Evolutionary conservation across 2,797 vertebrate species (phyloP).

Genomic region (Neostethus bicornis): DNA sequence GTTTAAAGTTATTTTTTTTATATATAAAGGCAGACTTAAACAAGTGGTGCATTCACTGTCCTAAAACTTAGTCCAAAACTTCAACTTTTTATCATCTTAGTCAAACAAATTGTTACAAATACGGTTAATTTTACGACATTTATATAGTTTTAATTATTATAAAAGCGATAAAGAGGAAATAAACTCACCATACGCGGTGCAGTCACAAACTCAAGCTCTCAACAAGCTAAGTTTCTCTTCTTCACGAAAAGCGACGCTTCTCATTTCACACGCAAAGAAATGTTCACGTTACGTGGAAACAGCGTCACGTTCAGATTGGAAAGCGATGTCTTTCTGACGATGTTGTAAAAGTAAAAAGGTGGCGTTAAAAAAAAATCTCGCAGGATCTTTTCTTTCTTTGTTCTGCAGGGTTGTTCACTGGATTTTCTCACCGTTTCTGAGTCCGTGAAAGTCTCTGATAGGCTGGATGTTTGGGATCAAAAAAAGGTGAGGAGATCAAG

Average conservation of each 20-base stretch:
- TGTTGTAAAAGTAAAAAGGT: not conserved
- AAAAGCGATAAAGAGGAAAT: rapidly evolving
- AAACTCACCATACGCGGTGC: slow-evolving; percentile 31
- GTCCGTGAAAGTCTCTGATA: slow-evolving; percentile 72
- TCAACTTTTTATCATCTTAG: not conserved
- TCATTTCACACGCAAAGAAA: not conserved
- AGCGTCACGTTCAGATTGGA: not conserved
- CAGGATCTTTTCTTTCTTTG: slow-evolving; percentile 65
- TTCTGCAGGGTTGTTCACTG: slow-evolving; percentile 59
- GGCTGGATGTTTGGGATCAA: slow-evolving; percentile 69
- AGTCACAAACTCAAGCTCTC: slow-evolving; percentile 28
- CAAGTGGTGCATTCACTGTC: not conserved
- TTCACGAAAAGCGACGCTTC: not conserved
- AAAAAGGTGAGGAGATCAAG: slow-evolving; percentile 68
- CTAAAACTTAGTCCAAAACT: slow-evolving; percentile 42
- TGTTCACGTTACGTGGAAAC: not conserved
- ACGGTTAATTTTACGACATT: no score
- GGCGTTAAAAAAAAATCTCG: not conserved
- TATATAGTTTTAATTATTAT: not conserved
- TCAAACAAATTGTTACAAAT: not conserved
- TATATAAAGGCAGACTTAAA: not conserved
- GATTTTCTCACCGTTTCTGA: slow-evolving; percentile 60
- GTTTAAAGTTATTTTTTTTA: not conserved
- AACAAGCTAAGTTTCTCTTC: slow-evolving; percentile 55
- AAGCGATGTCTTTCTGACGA: not conserved